Evolutionary conservation across 2,888 invertebrate genomes (phyloP), one percentile per base, ranked within the genome.

Genomic region (Coleophora flavipennella): DNA sequence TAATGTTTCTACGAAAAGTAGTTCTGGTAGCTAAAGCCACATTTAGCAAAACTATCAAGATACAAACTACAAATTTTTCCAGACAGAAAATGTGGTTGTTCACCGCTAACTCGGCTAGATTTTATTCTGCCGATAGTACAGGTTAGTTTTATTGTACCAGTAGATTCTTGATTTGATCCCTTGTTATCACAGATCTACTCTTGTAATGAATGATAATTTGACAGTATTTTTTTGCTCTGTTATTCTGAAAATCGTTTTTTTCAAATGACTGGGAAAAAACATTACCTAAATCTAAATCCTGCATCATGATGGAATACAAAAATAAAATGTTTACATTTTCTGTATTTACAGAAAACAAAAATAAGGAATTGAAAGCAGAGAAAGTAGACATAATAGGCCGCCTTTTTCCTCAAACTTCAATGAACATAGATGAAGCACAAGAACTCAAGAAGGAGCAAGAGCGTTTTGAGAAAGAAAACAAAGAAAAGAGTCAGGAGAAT

Each of bases 401-500:
- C 43, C 75, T 89, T 42, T 89, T 89, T 53, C 89, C 89, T 20
- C 88, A 88, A 55, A 74, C 76, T 1, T 72, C 85, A 0, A 57
- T 76, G 2, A 60, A 49, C 28, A 48, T 60, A 12, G 76, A 75
- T 27, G 76, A 85, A 37, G 71, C 84, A 32, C 79, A 83, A 45
- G 81, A 86, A 46, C 78, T 87, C 14, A 81, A 87, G 49, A 79
- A 85, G 35, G 87, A 88, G 45, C 88, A 88, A 39, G 83, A 85
- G 44, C 67, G 67, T 31, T 81, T 86, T 60, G 86, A 87, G 40
- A 86, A 88, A 44, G 83, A 86, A 48, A 77, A 77, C 33, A 77
- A 85, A 47, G 86, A 88, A 46, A 84, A 86, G 66, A 51, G 80
- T 51, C 67, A 91, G 54, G 88, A 89, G 56, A 88, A 90, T 59